These are phyloP conservation scores for Hydropsyche tenuis DNA, from an alignment of 1,140 invertebrate genomes.

Conservation along the genomic window DNA sequence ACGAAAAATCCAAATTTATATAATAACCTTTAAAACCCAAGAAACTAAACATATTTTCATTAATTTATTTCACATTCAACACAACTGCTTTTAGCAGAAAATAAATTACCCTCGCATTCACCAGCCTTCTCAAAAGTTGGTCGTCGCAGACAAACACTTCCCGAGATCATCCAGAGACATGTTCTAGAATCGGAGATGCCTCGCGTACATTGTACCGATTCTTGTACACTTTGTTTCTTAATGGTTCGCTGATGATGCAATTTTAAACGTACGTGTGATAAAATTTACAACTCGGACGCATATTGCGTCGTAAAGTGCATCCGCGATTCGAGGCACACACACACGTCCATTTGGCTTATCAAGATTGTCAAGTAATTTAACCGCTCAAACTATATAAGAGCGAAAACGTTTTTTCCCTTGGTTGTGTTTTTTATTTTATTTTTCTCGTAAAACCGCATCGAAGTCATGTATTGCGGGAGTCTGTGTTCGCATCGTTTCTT, in stretches of 20 bases:
- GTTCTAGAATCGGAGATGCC: too few relatives aligned
- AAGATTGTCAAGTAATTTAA: slow-evolving; percentile 26
- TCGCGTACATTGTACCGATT: too few relatives aligned
- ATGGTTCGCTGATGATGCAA: slow-evolving; percentile 33
- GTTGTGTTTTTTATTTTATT: not conserved
- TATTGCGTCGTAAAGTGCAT: slow-evolving; percentile 40
- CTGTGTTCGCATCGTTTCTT: slow-evolving; percentile 6
- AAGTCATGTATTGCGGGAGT: slow-evolving; percentile 4
- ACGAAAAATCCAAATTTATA: too few relatives aligned
- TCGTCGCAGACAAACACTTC: too few relatives aligned
- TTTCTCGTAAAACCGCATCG: not conserved
- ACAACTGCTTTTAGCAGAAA: too few relatives aligned
- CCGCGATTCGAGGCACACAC: slow-evolving; percentile 13
- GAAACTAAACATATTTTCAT: too few relatives aligned
- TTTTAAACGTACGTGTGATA: slow-evolving; percentile 45
- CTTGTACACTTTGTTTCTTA: slow-evolving; percentile 35
- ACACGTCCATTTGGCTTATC: slow-evolving; percentile 6
- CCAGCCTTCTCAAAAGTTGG: too few relatives aligned
- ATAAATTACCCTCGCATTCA: too few relatives aligned
- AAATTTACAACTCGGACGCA: slow-evolving; percentile 41
- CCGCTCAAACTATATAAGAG: slow-evolving; percentile 3
- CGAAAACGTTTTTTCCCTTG: not conserved
- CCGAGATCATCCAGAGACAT: too few relatives aligned
- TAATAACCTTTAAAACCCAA: too few relatives aligned
- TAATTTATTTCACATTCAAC: too few relatives aligned